Evolutionary conservation across 2,888 invertebrate genomes (phyloP), one percentile per base, ranked within the genome.

Genomic region (Cheilosia scutellata): DNA sequence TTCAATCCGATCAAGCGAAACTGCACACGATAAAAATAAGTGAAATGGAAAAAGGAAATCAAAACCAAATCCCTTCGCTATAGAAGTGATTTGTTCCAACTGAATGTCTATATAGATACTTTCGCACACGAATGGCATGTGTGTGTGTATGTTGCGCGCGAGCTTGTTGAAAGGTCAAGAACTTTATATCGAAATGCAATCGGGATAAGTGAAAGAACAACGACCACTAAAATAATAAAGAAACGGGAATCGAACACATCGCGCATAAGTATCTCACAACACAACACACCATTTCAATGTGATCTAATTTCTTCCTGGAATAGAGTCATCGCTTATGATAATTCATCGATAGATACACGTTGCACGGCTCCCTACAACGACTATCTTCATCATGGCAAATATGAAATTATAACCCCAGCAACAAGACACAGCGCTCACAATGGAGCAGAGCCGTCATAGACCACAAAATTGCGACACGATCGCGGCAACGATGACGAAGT

Each of bases 261-360:
- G 51, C 55, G 29, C 37, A 25, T 47, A 60, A 29, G 47, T 55
- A 80, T 84, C 75, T 78, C 42, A 68, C 37, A 4, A n/a, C 33
- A 79, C 83, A 80, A 79, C 83, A 80, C 80, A 66, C 86, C 86
- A 82, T 86, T 77, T 77, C 72, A 82, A 76, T 76, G 82, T 82
- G 86, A 86, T 86, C 86, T 82, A 86, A 86, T 86, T 86, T 77
- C 82, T 86, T 86, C 86, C 76, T 82, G 80, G 86, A 86, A 86
- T 83, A 72, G 72, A 86, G 86, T 72, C 76, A 72, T 82, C 84
- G 84, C 76, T 80, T 86, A 80, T 76, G 80, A 86, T 80, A 86
- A 86, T 60, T 80, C 76, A 3, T 16, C 44, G 62, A 74, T 63
- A 60, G 51, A 51, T 51, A 27, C 51, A 27, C 27, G 13, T 27